These are phyloP conservation scores for Tridacna gigas DNA, from an alignment of 2,888 invertebrate genomes.

Conservation along the genomic window DNA sequence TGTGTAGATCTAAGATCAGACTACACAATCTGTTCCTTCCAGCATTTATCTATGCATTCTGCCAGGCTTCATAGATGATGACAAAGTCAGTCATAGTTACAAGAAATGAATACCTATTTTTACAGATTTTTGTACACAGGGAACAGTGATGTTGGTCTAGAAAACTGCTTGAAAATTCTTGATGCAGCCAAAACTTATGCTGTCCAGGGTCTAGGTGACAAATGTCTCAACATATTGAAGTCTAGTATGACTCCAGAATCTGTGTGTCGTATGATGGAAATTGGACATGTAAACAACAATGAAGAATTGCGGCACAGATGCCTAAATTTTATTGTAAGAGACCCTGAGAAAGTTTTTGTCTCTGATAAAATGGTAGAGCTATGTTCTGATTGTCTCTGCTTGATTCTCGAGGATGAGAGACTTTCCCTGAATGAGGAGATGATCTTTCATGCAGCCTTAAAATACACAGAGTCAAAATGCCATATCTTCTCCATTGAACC, in stretches of 20 bases:
- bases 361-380: slow-evolving; percentile 58
- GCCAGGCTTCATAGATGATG: too few relatives aligned
- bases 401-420: slow-evolving; percentile 58
- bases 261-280: slow-evolving; percentile 62
- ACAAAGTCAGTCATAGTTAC: too few relatives aligned
- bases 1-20: too few relatives aligned
- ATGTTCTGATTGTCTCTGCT: slow-evolving; percentile 53
- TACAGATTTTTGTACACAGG: slow-evolving; percentile 59
- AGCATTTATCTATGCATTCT: too few relatives aligned
- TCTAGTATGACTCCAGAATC: slow-evolving; percentile 58
- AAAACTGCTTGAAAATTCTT: slow-evolving; percentile 42
- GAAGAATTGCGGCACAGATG: slow-evolving; percentile 58
- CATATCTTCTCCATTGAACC: slow-evolving; percentile 29
- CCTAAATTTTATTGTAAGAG: slow-evolving; percentile 53
- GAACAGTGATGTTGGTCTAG: slow-evolving; percentile 25
- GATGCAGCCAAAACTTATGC: slow-evolving; percentile 66
- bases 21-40: too few relatives aligned
- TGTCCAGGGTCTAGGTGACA: slow-evolving; percentile 59
- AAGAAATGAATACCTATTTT: too few relatives aligned
- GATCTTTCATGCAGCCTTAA: slow-evolving; percentile 62
- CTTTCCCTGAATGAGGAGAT: slow-evolving; percentile 59
- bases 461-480: slow-evolving; percentile 64
- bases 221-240: slow-evolving; percentile 62
- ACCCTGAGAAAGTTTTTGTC: slow-evolving; percentile 58
- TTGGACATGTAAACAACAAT: slow-evolving; percentile 60